These are phyloP conservation scores for Tapirus terrestris DNA, from an alignment of 2,113 vertebrate species.

Conservation along the genomic window DNA sequence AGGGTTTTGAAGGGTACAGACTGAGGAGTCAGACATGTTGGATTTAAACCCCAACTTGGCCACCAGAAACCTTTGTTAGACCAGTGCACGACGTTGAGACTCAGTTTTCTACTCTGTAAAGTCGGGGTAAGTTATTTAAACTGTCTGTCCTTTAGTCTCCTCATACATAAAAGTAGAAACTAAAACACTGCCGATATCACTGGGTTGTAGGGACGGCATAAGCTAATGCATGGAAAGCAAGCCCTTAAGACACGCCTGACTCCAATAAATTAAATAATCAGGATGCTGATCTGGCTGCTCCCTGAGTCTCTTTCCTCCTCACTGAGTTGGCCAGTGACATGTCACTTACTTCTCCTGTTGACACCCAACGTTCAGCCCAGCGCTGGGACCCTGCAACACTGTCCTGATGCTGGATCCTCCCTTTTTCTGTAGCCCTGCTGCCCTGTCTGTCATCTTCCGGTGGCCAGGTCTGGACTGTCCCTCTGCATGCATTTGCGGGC, in stretches of 20 bases:
- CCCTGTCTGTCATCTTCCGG: not conserved
- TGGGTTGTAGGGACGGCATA: not conserved
- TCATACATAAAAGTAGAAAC: not conserved
- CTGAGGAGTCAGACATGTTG: not conserved
- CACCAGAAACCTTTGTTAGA: not conserved
- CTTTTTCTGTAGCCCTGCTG: not conserved
- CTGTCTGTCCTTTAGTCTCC: not conserved
- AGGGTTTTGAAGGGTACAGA: not conserved
- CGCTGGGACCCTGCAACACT: not conserved
- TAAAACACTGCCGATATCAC: not conserved
- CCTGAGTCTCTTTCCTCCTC: not conserved
- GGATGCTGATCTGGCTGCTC: not conserved
- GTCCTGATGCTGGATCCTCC: not conserved
- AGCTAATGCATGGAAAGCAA: not conserved
- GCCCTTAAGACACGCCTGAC: fast-evolving
- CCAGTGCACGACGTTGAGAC: not conserved
- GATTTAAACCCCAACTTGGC: not conserved
- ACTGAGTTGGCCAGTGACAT: fast-evolving
- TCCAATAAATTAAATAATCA: fast-evolving
- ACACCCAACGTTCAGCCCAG: not conserved
- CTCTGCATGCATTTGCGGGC: not conserved
- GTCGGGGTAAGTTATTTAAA: not conserved
- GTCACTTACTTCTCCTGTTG: not conserved
- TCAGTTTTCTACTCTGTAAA: not conserved
- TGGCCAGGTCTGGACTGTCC: not conserved